A percentile compares a stretch with the other conserved stretches of the same genome.
phyloP scores from a whole-genome alignment of 2,888 invertebrate species.

The Julus scanicus region DNA sequence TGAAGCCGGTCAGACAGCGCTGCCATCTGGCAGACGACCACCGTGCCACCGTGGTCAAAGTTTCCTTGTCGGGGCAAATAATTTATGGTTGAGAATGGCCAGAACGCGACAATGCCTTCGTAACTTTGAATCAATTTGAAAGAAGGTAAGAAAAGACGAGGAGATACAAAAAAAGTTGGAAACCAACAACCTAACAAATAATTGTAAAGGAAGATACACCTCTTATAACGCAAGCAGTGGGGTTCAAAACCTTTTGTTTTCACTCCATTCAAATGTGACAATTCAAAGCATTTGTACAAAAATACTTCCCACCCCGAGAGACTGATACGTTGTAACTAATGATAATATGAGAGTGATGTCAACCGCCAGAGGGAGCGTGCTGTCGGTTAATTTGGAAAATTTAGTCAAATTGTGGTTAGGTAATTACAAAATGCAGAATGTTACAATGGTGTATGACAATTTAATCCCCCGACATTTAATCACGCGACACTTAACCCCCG shows the following conservation, averaged over 20 bases:
- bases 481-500: no score
- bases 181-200: background rate
- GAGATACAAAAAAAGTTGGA: background rate
- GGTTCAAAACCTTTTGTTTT: background rate
- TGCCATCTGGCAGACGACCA: slow-evolving; percentile 31
- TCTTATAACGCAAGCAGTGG: background rate
- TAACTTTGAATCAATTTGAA: slow-evolving; percentile 14
- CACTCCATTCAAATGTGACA: background rate
- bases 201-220: background rate
- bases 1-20: background rate
- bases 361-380: no score
- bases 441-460: no score
- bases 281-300: background rate
- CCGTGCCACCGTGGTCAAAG: slow-evolving; percentile 1
- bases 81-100: background rate
- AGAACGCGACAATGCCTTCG: background rate
- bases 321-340: background rate
- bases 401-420: no score
- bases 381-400: no score
- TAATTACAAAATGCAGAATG: no score
- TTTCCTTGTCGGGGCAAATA: background rate
- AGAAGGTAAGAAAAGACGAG: background rate
- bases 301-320: background rate
- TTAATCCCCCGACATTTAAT: no score
- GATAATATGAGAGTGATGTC: no score